Evolutionary conservation across 2,113 vertebrate genomes (phyloP).

Genomic region (Chionis minor): DNA sequence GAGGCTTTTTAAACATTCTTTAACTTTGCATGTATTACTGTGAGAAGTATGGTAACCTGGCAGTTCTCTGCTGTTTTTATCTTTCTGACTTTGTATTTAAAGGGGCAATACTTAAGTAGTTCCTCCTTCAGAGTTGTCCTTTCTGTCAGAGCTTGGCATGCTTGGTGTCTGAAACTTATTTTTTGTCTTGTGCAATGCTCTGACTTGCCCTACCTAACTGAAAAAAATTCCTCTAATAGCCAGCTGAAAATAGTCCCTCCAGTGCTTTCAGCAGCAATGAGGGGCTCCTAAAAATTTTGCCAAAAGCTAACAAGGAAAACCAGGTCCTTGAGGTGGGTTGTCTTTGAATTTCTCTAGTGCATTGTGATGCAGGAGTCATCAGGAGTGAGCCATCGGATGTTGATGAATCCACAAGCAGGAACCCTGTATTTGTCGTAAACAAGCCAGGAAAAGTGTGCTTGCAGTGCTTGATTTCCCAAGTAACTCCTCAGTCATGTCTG

Average conservation of each 20-base stretch:
- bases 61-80: background rate
- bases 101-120: background rate
- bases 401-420: background rate
- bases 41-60: background rate
- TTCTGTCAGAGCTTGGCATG: background rate
- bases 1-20: background rate
- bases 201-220: background rate
- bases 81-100: background rate
- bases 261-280: background rate
- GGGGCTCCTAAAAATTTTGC: background rate
- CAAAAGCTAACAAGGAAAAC: background rate
- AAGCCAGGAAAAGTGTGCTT: background rate
- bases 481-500: background rate
- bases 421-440: background rate
- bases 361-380: background rate
- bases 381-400: background rate
- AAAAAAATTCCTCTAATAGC: background rate
- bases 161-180: background rate
- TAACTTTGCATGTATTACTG: background rate
- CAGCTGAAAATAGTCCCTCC: background rate
- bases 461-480: background rate
- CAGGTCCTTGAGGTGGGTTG: background rate
- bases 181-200: background rate
- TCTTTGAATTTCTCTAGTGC: background rate
- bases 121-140: background rate